phyloP scores from a whole-genome alignment of 2,113 vertebrate genomes.

The Ptilonorhynchus violaceus region DNA sequence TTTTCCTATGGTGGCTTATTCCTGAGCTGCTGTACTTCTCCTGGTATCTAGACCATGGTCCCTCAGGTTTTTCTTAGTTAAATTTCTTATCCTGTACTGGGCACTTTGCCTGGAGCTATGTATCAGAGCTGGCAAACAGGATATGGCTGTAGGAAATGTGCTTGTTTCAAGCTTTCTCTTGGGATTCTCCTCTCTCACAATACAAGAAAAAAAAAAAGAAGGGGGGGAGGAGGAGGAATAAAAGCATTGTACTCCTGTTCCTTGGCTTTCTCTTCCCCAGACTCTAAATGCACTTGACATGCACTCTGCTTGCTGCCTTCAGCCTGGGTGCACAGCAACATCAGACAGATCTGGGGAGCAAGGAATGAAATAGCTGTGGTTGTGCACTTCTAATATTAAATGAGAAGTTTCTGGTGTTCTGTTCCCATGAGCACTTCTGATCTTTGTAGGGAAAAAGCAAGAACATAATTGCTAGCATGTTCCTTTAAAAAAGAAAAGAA shows the following conservation, averaged over 20 bases:
- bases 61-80: slow-evolving; percentile 21
- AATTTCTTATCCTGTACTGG: slow-evolving; percentile 4
- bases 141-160: slow-evolving; percentile 61
- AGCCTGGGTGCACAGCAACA: background rate
- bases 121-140: slow-evolving; percentile 63
- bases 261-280: background rate
- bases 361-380: background rate
- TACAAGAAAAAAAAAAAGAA: background rate
- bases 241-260: background rate
- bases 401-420: background rate
- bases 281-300: background rate
- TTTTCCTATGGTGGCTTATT: background rate
- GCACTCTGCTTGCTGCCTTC: background rate
- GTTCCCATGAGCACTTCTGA: background rate
- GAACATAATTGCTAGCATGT: background rate
- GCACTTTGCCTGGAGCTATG: slow-evolving; percentile 30
- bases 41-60: background rate
- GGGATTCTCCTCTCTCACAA: slow-evolving; percentile 24
- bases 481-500: background rate
- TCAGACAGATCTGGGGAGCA: background rate
- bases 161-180: slow-evolving; percentile 39
- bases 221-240: background rate
- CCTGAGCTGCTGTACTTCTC: background rate
- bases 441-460: background rate
- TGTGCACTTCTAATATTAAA: background rate